phyloP scores from a whole-genome alignment of 2,888 invertebrate genomes.

The Rhabditoides inermis region DNA sequence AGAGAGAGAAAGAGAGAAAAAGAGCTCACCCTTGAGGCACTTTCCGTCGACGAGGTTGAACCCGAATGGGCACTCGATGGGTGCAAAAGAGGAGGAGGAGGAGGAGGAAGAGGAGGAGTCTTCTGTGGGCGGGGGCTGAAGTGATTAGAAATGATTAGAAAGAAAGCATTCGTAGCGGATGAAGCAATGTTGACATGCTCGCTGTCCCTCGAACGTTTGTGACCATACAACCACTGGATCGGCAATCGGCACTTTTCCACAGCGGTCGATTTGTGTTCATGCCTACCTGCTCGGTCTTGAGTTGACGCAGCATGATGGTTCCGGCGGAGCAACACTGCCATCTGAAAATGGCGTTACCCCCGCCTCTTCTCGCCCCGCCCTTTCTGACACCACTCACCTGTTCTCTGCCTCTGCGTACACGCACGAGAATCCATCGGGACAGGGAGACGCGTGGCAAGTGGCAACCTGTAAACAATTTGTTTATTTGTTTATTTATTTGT shows the following conservation, averaged over 20 bases:
- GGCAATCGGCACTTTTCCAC: too few species aligned
- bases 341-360: too few species aligned
- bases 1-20: neutral
- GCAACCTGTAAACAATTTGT: too few species aligned
- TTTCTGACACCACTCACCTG: too few species aligned
- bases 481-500: too few species aligned
- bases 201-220: too few species aligned
- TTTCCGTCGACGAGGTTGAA: slow-evolving; percentile 36
- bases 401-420: slow-evolving; percentile 33
- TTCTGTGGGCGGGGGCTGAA: slow-evolving; percentile 1
- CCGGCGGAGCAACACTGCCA: slow-evolving; percentile 36
- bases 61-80: slow-evolving; percentile 30
- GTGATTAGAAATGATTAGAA: slow-evolving; percentile 1
- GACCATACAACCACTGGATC: too few species aligned
- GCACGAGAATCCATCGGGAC: slow-evolving; percentile 38
- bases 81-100: neutral
- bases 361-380: too few species aligned
- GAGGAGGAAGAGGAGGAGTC: slow-evolving; percentile 1
- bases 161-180: neutral
- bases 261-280: too few species aligned
- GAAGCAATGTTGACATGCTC: too few species aligned
- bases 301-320: slow-evolving; percentile 8
- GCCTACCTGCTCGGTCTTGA: too few species aligned
- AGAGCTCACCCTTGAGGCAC: slow-evolving; percentile 27
- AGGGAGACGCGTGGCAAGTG: slow-evolving; percentile 32